These are phyloP conservation scores for Glyphotaelius pellucidus DNA, from an alignment of 2,888 invertebrate genomes.

Conservation along the genomic window DNA sequence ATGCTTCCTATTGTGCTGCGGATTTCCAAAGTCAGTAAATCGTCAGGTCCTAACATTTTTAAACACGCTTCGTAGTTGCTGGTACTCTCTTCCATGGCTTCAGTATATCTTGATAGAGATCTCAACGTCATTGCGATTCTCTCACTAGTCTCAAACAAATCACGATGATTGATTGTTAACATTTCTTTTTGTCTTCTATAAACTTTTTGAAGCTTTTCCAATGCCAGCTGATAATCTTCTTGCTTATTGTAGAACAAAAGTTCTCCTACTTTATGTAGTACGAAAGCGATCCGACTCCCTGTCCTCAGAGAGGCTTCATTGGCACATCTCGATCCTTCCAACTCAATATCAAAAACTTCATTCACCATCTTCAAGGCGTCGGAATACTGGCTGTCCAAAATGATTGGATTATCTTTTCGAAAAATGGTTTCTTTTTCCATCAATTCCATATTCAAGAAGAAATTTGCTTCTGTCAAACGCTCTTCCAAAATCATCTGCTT, in stretches of 20 bases:
- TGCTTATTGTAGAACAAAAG: no score
- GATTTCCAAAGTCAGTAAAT: neutral
- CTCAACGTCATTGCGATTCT: neutral
- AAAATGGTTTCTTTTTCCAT: neutral
- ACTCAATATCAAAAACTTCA: neutral
- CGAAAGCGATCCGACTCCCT: conserved; percentile 1
- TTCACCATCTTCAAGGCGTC: neutral
- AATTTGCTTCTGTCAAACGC: neutral
- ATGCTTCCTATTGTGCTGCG: neutral
- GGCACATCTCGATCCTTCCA: neutral
- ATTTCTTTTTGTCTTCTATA: neutral
- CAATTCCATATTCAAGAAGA: neutral
- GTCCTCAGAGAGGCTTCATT: neutral
- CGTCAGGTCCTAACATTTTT: conserved; percentile 16
- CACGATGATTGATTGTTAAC: neutral
- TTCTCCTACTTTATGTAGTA: no score
- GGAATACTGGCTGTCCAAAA: neutral
- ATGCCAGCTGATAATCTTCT: neutral
- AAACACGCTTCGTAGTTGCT: neutral
- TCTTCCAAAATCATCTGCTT: neutral
- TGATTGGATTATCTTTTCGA: neutral
- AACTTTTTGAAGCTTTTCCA: neutral
- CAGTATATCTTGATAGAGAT: neutral
- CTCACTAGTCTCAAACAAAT: neutral
- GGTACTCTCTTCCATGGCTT: neutral